Evolutionary conservation across 2,113 vertebrate genomes (phyloP).

Genomic region (Poeciliopsis prolifica): DNA sequence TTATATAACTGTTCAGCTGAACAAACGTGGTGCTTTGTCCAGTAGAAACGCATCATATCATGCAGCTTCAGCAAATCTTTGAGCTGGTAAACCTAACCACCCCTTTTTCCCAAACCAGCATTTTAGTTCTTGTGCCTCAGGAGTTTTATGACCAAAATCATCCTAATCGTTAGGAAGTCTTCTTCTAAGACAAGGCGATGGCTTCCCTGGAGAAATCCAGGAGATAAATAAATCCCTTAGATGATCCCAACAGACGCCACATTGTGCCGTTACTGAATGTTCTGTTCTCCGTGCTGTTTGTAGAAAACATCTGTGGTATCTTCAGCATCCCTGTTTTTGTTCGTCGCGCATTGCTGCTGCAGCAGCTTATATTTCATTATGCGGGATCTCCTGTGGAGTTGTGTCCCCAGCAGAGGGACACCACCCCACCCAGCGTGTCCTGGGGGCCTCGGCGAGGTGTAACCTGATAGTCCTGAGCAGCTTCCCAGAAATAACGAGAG

Average conservation of each 20-base stretch:
- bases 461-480: slow-evolving; percentile 46
- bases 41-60: slow-evolving; percentile 46
- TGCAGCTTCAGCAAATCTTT: slow-evolving; percentile 33
- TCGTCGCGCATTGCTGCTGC: background rate
- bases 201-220: background rate
- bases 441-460: slow-evolving; percentile 30
- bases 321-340: background rate
- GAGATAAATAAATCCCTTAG: background rate
- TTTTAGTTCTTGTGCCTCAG: slow-evolving; percentile 29
- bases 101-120: background rate
- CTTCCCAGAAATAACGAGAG: slow-evolving; percentile 56
- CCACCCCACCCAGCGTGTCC: slow-evolving; percentile 8
- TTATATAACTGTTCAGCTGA: slow-evolving; percentile 60
- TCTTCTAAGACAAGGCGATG: background rate
- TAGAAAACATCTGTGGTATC: slow-evolving; percentile 19
- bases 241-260: background rate
- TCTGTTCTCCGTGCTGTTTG: background rate
- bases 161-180: background rate
- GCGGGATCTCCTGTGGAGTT: slow-evolving; percentile 15
- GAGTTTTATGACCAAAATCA: too few relatives aligned
- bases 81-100: slow-evolving; percentile 24
- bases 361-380: background rate
- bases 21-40: slow-evolving; percentile 17
- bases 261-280: slow-evolving; percentile 7
- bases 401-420: slow-evolving; percentile 28